A percentile compares a stretch with the other conserved stretches of the same genome.
phyloP scores from a whole-genome alignment of 1,140 invertebrate species.

The Parasteatoda tepidariorum region DNA sequence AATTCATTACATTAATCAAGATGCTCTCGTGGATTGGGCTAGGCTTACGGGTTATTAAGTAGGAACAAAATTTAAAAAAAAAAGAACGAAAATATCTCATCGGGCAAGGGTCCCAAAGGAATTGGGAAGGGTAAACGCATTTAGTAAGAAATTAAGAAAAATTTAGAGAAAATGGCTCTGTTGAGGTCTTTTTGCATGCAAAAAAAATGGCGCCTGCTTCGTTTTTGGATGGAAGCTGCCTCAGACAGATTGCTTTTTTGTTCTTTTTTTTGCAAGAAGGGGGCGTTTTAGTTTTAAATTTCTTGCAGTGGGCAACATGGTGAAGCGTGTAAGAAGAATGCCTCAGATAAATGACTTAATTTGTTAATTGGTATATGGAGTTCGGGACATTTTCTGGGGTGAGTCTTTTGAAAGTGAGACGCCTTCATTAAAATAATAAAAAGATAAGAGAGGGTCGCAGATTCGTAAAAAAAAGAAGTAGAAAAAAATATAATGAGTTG shows the following conservation, averaged over 20 bases:
- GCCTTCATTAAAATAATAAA: background rate
- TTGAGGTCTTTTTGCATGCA: background rate
- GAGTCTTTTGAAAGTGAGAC: background rate
- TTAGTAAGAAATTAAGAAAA: slow-evolving; percentile 54
- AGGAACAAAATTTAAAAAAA: too few relatives aligned
- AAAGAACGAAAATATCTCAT: background rate
- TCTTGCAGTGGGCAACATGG: slow-evolving; percentile 10
- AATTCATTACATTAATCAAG: slow-evolving; percentile 52
- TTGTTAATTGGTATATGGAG: slow-evolving; percentile 39
- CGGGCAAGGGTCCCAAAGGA: slow-evolving; percentile 8
- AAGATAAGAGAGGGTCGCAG: too few relatives aligned
- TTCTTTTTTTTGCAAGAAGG: slow-evolving; percentile 4
- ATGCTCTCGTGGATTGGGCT: background rate
- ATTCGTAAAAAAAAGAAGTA: background rate
- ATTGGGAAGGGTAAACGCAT: slow-evolving; percentile 20
- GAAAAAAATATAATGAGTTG: background rate
- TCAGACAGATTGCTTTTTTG: background rate
- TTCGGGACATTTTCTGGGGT: background rate
- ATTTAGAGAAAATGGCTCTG: background rate
- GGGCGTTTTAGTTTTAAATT: background rate
- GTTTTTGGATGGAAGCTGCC: background rate
- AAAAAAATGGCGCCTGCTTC: background rate
- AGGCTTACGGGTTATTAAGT: slow-evolving; percentile 17
- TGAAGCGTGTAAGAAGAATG: slow-evolving; percentile 1
- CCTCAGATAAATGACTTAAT: slow-evolving; percentile 12